Base-by-base conservation (phyloP, 23 tunicate genomes). In the Ciona savignyi region DNA sequence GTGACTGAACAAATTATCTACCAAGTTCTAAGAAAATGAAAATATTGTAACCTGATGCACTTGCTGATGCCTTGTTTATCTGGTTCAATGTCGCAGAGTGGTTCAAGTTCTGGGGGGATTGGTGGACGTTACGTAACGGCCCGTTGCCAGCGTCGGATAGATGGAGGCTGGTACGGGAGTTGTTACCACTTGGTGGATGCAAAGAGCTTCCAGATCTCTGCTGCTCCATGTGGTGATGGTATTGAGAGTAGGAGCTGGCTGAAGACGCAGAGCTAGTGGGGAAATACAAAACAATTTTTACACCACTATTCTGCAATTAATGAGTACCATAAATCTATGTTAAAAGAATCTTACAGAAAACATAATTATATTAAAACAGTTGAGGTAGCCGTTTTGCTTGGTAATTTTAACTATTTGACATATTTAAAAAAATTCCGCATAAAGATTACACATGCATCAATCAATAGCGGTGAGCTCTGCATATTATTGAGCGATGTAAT, bases 21-120 rank as follows among this genome's bases (percentile, higher is more conserved):
- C n/a, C n/a, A n/a, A n/a, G n/a, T n/a, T n/a, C n/a, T 42, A 42
- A 42, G 56, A 15, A 42, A 42, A 42, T 42, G 56, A 42, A 9
- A 42, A 42, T 6, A 6, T 42, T 6, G 56, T 42, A 42, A 88
- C 96, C 84, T 34, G 96, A 82, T 30, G 81, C 78, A 70, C 85
- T 83, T 30, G 84, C 81, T 2, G 82, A 65, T 3, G 89, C 78
- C 68, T 83, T 89, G 82, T 89, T 89, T 34, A 89, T 81, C 75
- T 89, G 89, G 75, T 89, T 89, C 25, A 89, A 60, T 4, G 96
- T 89, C n/a, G 81, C 82, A 32, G 87, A 66, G 48, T 82, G 77
- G 29, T 72, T 64, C 66, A 74, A 33, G 20, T 29, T 51, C 26
- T 62, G 86, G 63, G 31, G 60, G 20, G 73, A 32, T 21, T 27